Evolutionary conservation across 53 echinoderm and acorn worm species (phyloP).

Genomic region (Hippasteria phrygiana): DNA sequence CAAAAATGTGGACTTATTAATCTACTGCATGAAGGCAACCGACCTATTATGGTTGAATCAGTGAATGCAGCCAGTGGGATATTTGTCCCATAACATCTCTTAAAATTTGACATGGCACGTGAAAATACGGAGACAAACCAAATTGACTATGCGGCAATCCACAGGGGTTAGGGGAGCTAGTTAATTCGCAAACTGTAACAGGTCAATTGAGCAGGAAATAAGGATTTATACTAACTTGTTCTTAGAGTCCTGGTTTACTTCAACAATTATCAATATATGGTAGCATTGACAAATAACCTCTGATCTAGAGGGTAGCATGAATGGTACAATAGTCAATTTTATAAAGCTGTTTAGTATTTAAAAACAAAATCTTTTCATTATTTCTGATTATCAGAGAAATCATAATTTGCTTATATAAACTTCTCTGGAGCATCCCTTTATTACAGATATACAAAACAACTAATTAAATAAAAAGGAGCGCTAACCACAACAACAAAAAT

Average conservation of each 20-base stretch:
- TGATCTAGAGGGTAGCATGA: not conserved
- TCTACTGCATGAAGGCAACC: too few species aligned
- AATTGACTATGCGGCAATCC: too few species aligned
- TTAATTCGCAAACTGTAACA: too few species aligned
- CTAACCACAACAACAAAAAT: constrained; percentile 8
- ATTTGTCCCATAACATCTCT: too few species aligned
- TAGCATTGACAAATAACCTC: not conserved
- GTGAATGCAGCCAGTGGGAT: too few species aligned
- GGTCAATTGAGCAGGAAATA: too few species aligned
- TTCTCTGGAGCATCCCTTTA: not conserved
- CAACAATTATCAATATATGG: not conserved
- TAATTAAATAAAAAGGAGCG: not conserved
- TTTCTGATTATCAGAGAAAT: not conserved
- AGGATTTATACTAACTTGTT: too few species aligned
- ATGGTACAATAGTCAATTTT: not conserved
- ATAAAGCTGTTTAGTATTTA: not conserved
- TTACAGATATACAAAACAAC: constrained; percentile 40
- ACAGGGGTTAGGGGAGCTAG: too few species aligned
- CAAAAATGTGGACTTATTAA: too few species aligned
- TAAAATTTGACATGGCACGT: too few species aligned
- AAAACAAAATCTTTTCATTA: not conserved
- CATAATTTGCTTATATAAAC: not conserved
- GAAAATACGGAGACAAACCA: too few species aligned
- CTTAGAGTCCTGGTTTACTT: not conserved
- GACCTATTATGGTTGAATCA: too few species aligned